These are phyloP conservation scores for Epizoanthus scotinus DNA, from an alignment of 92 coral and sea anemone genomes.

Conservation along the genomic window DNA sequence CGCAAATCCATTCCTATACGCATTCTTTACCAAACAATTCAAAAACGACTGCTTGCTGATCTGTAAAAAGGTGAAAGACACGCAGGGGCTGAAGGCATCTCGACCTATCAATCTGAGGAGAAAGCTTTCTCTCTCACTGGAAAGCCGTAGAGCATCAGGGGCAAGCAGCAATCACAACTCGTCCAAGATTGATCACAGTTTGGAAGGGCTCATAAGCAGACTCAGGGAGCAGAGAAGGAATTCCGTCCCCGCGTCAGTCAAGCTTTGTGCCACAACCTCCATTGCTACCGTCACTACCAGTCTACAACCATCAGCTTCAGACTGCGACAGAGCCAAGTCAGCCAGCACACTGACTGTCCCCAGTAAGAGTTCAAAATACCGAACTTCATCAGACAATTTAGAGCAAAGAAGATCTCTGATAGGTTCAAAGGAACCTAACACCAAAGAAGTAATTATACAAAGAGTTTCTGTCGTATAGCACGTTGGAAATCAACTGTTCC, in stretches of 20 bases:
- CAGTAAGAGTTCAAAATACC: neutral
- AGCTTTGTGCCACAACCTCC: slow-evolving; percentile 19
- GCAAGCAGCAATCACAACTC: slow-evolving; percentile 27
- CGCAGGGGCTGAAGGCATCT: slow-evolving; percentile 17
- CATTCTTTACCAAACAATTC: slow-evolving; percentile 90
- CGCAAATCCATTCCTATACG: slow-evolving; percentile 94
- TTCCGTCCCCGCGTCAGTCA: slow-evolving; percentile 51
- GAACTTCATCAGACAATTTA: slow-evolving; percentile 13
- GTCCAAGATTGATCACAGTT: slow-evolving; percentile 5
- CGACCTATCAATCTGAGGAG: slow-evolving; percentile 15
- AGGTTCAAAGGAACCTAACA: slow-evolving; percentile 2
- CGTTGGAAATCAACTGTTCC: too few species aligned
- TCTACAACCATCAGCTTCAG: slow-evolving; percentile 32
- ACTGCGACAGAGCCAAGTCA: slow-evolving; percentile 9
- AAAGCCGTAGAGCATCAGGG: slow-evolving; percentile 7
- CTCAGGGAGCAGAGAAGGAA: slow-evolving; percentile 46
- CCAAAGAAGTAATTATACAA: neutral
- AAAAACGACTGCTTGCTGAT: slow-evolving; percentile 82
- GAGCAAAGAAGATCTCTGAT: slow-evolving; percentile 22
- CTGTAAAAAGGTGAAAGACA: slow-evolving; percentile 79
- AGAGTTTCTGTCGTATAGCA: slow-evolving; percentile 8
- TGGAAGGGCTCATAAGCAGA: slow-evolving; percentile 16
- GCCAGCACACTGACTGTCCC: neutral
- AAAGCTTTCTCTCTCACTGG: slow-evolving; percentile 25
- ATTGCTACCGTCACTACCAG: slow-evolving; percentile 8